Evolutionary conservation across 2,113 vertebrate species (phyloP).

Genomic region (Mormyrus lacerda): DNA sequence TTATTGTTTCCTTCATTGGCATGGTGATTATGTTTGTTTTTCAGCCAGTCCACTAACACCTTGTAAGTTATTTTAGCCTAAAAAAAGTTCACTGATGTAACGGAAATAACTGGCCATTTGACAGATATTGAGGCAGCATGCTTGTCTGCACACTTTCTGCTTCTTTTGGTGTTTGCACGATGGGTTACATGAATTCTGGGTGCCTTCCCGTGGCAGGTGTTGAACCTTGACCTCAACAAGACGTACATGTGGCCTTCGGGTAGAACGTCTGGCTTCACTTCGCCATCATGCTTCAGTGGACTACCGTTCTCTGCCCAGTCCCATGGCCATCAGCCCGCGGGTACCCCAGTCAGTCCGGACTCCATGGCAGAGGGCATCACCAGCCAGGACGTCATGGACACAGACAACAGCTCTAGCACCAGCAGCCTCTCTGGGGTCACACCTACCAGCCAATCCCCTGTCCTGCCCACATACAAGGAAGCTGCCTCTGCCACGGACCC

Average conservation of each 20-base stretch:
- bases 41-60: not conserved
- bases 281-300: slow-evolving; percentile 49
- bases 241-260: slow-evolving; percentile 65
- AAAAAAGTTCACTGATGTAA: not conserved
- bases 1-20: not conserved
- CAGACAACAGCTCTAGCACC: slow-evolving; percentile 66
- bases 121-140: not conserved
- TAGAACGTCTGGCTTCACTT: slow-evolving; percentile 55
- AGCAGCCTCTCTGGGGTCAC: slow-evolving; percentile 57
- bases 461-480: slow-evolving; percentile 27
- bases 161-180: not conserved
- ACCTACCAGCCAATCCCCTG: slow-evolving; percentile 35
- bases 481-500: slow-evolving; percentile 40
- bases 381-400: slow-evolving; percentile 57
- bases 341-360: slow-evolving; percentile 67
- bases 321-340: slow-evolving; percentile 37
- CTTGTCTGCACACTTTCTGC: not conserved
- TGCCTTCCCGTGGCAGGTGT: slow-evolving; percentile 57
- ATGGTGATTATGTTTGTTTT: not conserved
- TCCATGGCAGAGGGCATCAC: slow-evolving; percentile 61
- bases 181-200: not conserved
- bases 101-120: not conserved
- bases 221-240: slow-evolving; percentile 66
- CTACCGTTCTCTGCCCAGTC: slow-evolving; percentile 40
- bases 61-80: not conserved